These are phyloP conservation scores for Aphidius gifuensis DNA, from an alignment of 1,140 invertebrate genomes.

Conservation along the genomic window DNA sequence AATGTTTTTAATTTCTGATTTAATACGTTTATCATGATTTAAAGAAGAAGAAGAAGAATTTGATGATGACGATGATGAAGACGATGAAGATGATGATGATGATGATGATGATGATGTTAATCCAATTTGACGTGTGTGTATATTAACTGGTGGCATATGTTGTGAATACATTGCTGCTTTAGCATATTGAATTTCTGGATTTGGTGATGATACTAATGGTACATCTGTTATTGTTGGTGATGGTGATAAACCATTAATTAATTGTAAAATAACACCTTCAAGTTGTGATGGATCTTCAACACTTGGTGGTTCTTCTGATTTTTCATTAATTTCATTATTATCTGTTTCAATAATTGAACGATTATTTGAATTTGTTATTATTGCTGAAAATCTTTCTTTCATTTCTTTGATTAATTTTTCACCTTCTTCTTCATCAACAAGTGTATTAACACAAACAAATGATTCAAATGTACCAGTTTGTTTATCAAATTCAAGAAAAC, in stretches of 20 bases:
- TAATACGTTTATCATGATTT: too few relatives aligned
- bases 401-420: slow-evolving; percentile 65
- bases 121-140: slow-evolving; percentile 42
- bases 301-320: slow-evolving; percentile 35
- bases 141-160: slow-evolving; percentile 38
- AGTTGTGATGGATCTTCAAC: slow-evolving; percentile 66
- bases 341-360: slow-evolving; percentile 19
- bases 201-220: slow-evolving; percentile 29
- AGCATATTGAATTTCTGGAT: slow-evolving; percentile 42
- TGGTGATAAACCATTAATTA: slow-evolving; percentile 64
- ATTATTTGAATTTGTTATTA: slow-evolving; percentile 41
- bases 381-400: slow-evolving; percentile 67
- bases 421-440: slow-evolving; percentile 72
- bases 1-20: too few relatives aligned
- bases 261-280: slow-evolving; percentile 63
- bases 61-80: too few relatives aligned
- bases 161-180: slow-evolving; percentile 45
- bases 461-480: slow-evolving; percentile 70
- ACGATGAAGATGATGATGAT: too few relatives aligned
- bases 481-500: slow-evolving; percentile 73
- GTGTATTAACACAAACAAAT: slow-evolving; percentile 80
- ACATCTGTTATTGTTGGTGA: slow-evolving; percentile 33
- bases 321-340: neutral
- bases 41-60: too few relatives aligned
- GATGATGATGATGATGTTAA: slow-evolving; percentile 7